A percentile compares a stretch with the other conserved stretches of the same genome.
Evolutionary conservation across 2,113 vertebrate species (phyloP).

Genomic region (Salvelinus fontinalis): DNA sequence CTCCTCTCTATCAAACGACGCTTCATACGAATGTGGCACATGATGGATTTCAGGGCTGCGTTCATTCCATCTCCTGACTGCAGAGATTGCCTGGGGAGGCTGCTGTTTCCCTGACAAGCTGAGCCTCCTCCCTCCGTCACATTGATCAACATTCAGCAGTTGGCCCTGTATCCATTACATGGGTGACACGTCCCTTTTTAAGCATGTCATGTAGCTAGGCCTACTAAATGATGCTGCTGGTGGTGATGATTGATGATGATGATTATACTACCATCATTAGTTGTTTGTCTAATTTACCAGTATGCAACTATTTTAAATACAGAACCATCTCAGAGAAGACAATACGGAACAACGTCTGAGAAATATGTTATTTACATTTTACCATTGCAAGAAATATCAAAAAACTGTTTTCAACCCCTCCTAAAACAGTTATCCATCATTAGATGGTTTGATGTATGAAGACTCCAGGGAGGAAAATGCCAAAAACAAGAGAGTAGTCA

Average conservation of each 20-base stretch:
- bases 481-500: too few relatives aligned
- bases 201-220: not conserved
- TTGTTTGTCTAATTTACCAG: too few relatives aligned
- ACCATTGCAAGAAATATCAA: too few relatives aligned
- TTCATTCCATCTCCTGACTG: constrained; percentile 69
- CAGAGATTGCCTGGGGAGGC: constrained; percentile 70
- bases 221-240: not conserved
- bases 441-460: too few relatives aligned
- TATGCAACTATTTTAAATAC: too few relatives aligned
- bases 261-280: not conserved
- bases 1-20: constrained; percentile 61
- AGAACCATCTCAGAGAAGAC: too few relatives aligned
- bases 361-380: too few relatives aligned
- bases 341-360: too few relatives aligned
- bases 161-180: constrained; percentile 64
- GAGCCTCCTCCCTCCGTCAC: constrained; percentile 59
- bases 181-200: not conserved
- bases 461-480: too few relatives aligned
- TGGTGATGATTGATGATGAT: not conserved
- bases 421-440: too few relatives aligned
- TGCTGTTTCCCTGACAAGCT: constrained; percentile 66
- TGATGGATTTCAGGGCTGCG: constrained; percentile 67
- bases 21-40: constrained; percentile 50
- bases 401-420: too few relatives aligned
- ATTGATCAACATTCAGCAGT: constrained; percentile 74